Conservation (phyloP, 2,888 invertebrate genomes). For the Torymus auratus region DNA sequence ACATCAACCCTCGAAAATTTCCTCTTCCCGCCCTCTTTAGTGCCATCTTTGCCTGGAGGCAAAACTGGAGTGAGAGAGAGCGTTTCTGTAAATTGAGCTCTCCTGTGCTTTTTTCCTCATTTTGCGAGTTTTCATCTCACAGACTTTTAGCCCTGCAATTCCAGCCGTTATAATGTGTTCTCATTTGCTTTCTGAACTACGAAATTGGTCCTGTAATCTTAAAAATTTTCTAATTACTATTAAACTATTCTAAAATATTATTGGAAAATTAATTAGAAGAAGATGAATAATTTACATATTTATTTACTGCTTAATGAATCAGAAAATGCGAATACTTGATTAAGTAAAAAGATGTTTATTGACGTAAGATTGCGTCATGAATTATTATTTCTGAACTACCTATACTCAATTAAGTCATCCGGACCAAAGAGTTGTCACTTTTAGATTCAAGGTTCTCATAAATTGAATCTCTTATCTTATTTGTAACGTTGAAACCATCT, state of each 20-base stretch:
- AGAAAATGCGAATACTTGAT: too few species aligned
- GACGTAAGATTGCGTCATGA: too few species aligned
- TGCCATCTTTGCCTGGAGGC: slow-evolving; percentile 34
- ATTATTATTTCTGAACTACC: too few species aligned
- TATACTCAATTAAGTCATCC: too few species aligned
- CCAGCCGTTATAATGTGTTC: background rate
- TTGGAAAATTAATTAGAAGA: slow-evolving; percentile 7
- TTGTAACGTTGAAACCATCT: too few species aligned
- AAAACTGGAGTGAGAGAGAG: background rate
- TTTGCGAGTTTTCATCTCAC: background rate
- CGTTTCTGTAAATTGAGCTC: slow-evolving; percentile 38
- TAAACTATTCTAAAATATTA: slow-evolving; percentile 21
- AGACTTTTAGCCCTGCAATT: slow-evolving; percentile 12
- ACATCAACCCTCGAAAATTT: slow-evolving; percentile 32
- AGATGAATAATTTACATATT: too few species aligned
- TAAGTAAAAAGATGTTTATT: too few species aligned
- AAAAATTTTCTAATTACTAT: background rate
- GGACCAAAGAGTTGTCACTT: too few species aligned
- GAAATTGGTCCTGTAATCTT: background rate
- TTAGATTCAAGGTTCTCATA: too few species aligned
- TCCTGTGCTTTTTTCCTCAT: background rate
- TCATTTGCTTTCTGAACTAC: background rate
- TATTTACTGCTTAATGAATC: too few species aligned
- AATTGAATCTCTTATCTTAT: too few species aligned
- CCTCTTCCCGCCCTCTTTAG: slow-evolving; percentile 27